phyloP scores from a whole-genome alignment of 1,140 invertebrate genomes.

The Cydia fagiglandana region DNA sequence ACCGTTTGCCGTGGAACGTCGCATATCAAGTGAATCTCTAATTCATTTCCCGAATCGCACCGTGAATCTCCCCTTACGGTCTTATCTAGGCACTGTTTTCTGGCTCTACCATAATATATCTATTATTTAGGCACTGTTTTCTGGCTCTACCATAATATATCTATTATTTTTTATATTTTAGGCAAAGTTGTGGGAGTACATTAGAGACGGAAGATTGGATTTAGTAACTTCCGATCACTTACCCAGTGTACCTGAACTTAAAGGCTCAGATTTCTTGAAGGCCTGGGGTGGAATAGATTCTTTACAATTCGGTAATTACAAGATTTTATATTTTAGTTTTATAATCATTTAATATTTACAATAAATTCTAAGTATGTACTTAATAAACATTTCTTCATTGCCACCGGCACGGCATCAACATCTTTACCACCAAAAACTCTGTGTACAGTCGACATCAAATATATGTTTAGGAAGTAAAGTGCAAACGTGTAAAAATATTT shows the following conservation, averaged over 20 bases:
- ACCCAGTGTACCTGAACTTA: constrained; percentile 82
- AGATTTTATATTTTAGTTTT: neutral
- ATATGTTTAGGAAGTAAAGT: no score
- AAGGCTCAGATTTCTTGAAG: constrained; percentile 82
- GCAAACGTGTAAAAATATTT: no score
- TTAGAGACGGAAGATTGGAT: constrained; percentile 80
- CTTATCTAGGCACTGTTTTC: neutral
- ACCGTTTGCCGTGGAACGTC: no score
- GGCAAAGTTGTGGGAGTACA: constrained; percentile 82
- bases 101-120: neutral
- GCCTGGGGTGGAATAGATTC: constrained; percentile 88
- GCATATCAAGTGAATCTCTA: no score
- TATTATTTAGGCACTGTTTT: neutral
- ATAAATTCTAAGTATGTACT: no score
- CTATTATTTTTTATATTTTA: constrained; percentile 54
- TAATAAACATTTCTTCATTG: no score
- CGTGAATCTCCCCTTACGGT: neutral
- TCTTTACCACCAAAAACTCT: no score
- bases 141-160: neutral
- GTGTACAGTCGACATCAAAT: no score
- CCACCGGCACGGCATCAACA: no score
- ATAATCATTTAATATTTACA: neutral
- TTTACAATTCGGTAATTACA: constrained; percentile 82
- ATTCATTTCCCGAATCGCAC: no score
- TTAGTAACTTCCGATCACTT: constrained; percentile 88